phyloP scores from a whole-genome alignment of 2,888 invertebrate species.

The Lomographa bimaculata region DNA sequence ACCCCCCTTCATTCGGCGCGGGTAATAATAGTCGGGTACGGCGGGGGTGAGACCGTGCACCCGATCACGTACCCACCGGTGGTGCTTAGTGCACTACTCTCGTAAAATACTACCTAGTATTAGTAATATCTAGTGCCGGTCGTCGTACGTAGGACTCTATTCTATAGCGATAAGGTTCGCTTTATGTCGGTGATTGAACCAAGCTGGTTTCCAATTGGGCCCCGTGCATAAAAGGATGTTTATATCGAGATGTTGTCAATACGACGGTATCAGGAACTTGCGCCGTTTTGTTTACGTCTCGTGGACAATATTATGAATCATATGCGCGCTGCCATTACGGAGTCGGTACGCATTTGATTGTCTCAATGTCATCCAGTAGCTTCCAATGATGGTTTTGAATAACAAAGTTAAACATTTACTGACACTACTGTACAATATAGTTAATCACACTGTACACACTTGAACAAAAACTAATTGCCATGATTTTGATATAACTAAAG shows the following conservation, averaged over 20 bases:
- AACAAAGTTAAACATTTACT: too few relatives aligned
- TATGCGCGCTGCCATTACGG: too few relatives aligned
- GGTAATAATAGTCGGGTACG: slow-evolving; percentile 64
- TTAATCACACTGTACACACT: too few relatives aligned
- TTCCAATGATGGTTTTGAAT: too few relatives aligned
- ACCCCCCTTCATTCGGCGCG: slow-evolving; percentile 59
- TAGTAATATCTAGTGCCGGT: slow-evolving; percentile 7
- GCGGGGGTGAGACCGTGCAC: slow-evolving; percentile 53
- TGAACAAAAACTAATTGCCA: too few relatives aligned
- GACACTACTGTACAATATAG: too few relatives aligned
- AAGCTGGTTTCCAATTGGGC: slow-evolving; percentile 47
- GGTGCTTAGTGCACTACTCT: slow-evolving; percentile 35
- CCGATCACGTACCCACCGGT: slow-evolving; percentile 52
- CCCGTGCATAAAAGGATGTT: slow-evolving; percentile 29
- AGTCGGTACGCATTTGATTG: too few relatives aligned
- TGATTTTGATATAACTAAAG: too few relatives aligned
- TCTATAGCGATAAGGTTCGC: slow-evolving; percentile 27
- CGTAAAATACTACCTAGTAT: slow-evolving; percentile 15
- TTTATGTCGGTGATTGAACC: slow-evolving; percentile 31
- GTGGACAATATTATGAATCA: too few relatives aligned
- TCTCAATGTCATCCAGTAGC: too few relatives aligned
- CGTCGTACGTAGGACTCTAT: slow-evolving; percentile 20
- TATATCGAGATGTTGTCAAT: slow-evolving; percentile 16
- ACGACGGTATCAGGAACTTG: slow-evolving; percentile 6
- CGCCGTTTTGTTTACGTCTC: slow-evolving; percentile 6